Conservation (phyloP, 2,113 vertebrate species). For the Silurus asotus region DNA sequence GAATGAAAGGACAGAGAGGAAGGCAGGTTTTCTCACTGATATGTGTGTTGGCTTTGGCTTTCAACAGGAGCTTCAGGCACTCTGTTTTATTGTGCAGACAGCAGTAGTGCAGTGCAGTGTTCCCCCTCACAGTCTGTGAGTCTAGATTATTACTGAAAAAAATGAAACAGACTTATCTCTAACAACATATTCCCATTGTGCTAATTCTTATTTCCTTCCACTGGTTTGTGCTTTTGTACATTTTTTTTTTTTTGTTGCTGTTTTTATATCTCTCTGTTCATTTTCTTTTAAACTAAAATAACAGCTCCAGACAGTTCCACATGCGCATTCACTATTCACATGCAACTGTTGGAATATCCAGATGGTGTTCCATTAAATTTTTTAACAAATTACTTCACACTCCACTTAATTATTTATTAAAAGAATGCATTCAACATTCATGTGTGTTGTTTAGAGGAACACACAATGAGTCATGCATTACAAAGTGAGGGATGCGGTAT, state of each 20-base stretch:
- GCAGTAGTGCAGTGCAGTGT: constrained; percentile 72
- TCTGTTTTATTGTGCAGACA: constrained; percentile 71
- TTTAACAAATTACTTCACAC: background rate
- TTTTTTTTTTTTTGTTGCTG: background rate
- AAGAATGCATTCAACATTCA: background rate
- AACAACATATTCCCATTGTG: background rate
- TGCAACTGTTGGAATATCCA: background rate
- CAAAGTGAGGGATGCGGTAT: background rate
- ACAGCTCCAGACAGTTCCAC: background rate
- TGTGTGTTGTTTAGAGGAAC: background rate
- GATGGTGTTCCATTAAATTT: constrained; percentile 9
- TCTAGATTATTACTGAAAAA: constrained; percentile 58
- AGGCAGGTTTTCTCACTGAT: constrained; percentile 62
- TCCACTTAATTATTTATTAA: background rate
- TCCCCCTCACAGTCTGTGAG: constrained; percentile 62
- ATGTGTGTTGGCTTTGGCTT: constrained; percentile 69
- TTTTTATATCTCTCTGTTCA: background rate
- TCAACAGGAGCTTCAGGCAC: constrained; percentile 72
- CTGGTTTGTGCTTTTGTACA: background rate
- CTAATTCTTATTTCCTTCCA: background rate
- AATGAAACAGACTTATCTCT: background rate
- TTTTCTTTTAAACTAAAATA: background rate
- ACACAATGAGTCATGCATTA: background rate
- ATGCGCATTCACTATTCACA: background rate
- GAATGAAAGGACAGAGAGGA: background rate